Evolutionary conservation across 1,140 invertebrate genomes (phyloP).

Genomic region (Drosophila erecta): DNA sequence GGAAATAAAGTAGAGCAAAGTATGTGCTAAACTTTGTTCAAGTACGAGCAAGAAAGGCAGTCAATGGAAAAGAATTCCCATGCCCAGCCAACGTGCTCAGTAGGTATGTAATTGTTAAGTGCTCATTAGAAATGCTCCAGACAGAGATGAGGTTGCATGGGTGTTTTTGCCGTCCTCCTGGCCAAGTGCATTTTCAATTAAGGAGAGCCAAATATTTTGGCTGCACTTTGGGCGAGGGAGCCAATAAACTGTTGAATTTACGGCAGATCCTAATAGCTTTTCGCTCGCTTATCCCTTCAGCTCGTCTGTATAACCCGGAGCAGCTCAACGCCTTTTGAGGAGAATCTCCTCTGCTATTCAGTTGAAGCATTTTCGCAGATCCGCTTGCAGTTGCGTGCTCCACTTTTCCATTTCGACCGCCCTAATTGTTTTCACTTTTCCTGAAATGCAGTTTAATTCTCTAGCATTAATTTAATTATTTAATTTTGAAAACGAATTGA

Average conservation of each 20-base stretch:
- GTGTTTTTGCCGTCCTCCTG: not conserved
- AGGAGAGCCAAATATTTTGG: conserved; percentile 72
- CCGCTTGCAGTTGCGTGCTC: not conserved
- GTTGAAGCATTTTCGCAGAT: conserved; percentile 21
- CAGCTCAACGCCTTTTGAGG: conserved; percentile 38
- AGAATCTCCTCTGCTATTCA: conserved; percentile 53
- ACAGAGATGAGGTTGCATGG: conserved; percentile 24
- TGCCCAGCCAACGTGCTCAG: conserved; percentile 9
- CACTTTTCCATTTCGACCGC: not conserved
- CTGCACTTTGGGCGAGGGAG: conserved; percentile 44
- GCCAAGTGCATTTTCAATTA: conserved; percentile 78
- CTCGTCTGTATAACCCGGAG: conserved; percentile 8
- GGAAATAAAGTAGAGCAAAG: conserved; percentile 52
- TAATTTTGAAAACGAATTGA: too few species aligned
- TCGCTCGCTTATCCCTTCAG: conserved; percentile 56
- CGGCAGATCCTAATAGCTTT: conserved; percentile 71
- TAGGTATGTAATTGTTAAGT: conserved; percentile 80
- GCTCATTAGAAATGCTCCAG: conserved; percentile 77
- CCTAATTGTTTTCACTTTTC: not conserved
- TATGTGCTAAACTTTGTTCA: conserved; percentile 60
- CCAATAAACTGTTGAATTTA: conserved; percentile 79
- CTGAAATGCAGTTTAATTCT: not conserved
- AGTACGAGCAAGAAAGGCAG: conserved; percentile 7
- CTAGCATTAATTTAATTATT: too few species aligned
- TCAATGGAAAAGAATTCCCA: conserved; percentile 14